Evolutionary conservation across 2,797 vertebrate genomes (phyloP).

Genomic region (Acipenser transmontanus): DNA sequence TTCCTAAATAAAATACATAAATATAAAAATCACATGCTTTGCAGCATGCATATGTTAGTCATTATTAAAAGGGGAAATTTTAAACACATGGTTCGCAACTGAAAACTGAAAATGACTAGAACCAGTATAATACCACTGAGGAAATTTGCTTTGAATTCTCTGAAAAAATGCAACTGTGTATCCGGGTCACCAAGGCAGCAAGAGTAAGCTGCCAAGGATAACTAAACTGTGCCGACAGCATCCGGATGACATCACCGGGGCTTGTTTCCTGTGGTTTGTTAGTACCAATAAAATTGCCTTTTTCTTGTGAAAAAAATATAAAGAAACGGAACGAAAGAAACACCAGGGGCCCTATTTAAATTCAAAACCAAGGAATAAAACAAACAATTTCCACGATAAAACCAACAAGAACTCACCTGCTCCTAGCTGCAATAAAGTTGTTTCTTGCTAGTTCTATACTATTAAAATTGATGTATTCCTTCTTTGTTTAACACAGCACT

Average conservation of each 20-base stretch:
- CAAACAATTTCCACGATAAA: background rate
- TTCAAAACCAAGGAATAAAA: background rate
- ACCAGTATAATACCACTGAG: background rate
- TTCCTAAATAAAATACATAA: no score
- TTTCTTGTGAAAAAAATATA: background rate
- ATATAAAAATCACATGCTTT: background rate
- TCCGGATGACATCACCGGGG: background rate
- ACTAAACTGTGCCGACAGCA: background rate
- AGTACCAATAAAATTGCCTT: background rate
- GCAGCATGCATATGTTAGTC: conserved; percentile 1
- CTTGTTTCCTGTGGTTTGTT: background rate
- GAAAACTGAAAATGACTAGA: background rate
- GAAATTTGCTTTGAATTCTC: background rate
- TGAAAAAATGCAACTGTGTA: background rate
- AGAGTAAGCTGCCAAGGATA: background rate
- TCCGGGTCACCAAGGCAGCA: background rate
- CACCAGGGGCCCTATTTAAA: background rate
- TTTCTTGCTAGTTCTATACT: no score
- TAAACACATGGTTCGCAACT: background rate
- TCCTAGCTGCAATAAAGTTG: no score
- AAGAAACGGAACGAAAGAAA: background rate
- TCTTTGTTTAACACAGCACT: no score
- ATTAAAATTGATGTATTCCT: no score
- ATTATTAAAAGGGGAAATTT: background rate
- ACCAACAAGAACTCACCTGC: no score